These are phyloP conservation scores for Pheosia gnoma DNA, from an alignment of 2,888 invertebrate species.

Conservation along the genomic window DNA sequence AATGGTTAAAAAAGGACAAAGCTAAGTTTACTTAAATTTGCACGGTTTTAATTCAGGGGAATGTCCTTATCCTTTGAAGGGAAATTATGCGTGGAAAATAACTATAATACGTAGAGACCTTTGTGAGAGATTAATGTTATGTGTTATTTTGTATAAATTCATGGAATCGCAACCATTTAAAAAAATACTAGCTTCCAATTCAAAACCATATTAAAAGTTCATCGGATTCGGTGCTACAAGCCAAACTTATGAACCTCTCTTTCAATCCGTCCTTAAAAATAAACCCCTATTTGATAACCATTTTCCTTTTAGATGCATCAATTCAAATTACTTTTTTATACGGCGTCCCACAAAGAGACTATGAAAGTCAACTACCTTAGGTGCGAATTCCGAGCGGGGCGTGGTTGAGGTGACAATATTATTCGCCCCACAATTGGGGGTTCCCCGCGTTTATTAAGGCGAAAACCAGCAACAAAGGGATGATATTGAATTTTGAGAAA, in stretches of 20 bases:
- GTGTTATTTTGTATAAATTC: too few relatives aligned
- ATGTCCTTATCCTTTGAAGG: too few relatives aligned
- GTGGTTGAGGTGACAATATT: conserved; percentile 76
- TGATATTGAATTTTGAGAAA: conserved; percentile 82
- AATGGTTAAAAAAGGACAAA: neutral
- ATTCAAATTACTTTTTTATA: conserved; percentile 9
- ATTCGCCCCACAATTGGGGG: conserved; percentile 77
- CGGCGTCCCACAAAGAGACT: conserved; percentile 9
- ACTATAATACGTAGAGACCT: too few relatives aligned
- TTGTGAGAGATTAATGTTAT: too few relatives aligned
- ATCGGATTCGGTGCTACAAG: too few relatives aligned
- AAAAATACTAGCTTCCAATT: too few relatives aligned
- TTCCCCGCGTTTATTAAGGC: conserved; percentile 80
- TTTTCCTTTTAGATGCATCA: conserved; percentile 6
- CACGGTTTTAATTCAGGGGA: too few relatives aligned
- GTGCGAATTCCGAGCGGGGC: conserved; percentile 31
- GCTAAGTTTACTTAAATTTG: too few relatives aligned
- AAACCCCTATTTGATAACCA: neutral
- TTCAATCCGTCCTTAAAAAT: neutral
- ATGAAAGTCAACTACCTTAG: conserved; percentile 56
- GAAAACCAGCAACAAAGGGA: conserved; percentile 82
- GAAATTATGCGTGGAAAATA: too few relatives aligned
- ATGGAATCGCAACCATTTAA: too few relatives aligned
- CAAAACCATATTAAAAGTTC: too few relatives aligned
- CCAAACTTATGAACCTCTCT: neutral